These are phyloP conservation scores for Seladonia tumulorum DNA, from an alignment of 2,888 invertebrate genomes.

Conservation along the genomic window DNA sequence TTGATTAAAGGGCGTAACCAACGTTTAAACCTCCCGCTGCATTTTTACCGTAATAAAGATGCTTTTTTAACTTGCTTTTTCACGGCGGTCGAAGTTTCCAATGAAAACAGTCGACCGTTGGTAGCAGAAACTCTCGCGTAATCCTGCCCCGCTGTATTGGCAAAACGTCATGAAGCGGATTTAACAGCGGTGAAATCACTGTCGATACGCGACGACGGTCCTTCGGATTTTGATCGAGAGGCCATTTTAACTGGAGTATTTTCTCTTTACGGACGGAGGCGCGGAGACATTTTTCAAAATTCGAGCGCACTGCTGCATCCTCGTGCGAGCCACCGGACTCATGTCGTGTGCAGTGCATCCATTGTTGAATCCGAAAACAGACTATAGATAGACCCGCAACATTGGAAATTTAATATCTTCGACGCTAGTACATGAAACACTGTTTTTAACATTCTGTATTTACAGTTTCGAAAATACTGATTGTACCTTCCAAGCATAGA, in stretches of 20 bases:
- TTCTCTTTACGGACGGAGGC: neutral
- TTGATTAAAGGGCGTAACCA: neutral
- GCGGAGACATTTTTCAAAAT: neutral
- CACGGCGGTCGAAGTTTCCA: neutral
- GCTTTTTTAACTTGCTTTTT: neutral
- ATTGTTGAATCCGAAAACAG: too few relatives aligned
- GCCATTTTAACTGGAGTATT: neutral
- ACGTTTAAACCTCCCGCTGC: neutral
- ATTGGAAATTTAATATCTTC: too few relatives aligned
- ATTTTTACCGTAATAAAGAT: neutral
- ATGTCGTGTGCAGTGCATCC: too few relatives aligned
- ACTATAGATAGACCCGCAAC: too few relatives aligned
- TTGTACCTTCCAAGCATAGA: too few relatives aligned
- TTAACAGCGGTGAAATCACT: neutral
- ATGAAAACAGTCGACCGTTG: neutral
- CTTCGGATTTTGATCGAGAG: conserved; percentile 23
- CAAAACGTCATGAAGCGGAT: neutral
- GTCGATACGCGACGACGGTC: conserved; percentile 28
- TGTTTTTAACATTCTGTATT: too few relatives aligned
- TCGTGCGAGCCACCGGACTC: too few relatives aligned
- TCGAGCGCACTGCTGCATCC: neutral
- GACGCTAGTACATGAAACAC: too few relatives aligned
- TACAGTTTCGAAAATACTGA: too few relatives aligned
- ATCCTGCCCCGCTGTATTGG: neutral
- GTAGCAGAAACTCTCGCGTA: neutral